Percentiles rank a stretch among this genome's conserved stretches.
phyloP scores from a whole-genome alignment of 2,113 vertebrate genomes.

The Xiphophorus couchianus region DNA sequence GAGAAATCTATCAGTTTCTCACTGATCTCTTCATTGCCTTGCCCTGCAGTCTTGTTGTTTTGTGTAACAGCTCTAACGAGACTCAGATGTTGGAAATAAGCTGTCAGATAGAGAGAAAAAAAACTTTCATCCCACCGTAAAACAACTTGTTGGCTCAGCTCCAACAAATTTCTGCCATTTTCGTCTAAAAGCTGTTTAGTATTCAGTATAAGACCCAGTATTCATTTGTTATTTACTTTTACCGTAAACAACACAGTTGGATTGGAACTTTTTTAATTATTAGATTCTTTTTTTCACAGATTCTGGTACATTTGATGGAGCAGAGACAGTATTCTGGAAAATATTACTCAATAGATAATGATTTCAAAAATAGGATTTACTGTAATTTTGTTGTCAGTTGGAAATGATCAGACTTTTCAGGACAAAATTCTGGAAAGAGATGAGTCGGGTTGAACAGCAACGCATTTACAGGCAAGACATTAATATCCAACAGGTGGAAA shows the following conservation, averaged over 20 bases:
- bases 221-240: conserved; percentile 30
- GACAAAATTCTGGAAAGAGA: conserved; percentile 17
- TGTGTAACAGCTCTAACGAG: conserved; percentile 55
- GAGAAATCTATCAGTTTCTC: conserved; percentile 49
- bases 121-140: conserved; percentile 72
- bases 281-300: not conserved
- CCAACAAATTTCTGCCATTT: conserved; percentile 40
- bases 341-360: conserved; percentile 1
- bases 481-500: conserved; percentile 21
- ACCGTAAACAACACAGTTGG: not conserved
- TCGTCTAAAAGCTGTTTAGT: conserved; percentile 34
- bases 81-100: conserved; percentile 69
- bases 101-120: conserved; percentile 29
- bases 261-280: not conserved
- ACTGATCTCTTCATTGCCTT: conserved; percentile 43
- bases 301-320: not conserved
- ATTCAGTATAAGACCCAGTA: not conserved
- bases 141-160: conserved; percentile 71
- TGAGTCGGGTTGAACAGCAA: conserved; percentile 33
- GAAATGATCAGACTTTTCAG: not conserved
- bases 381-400: not conserved
- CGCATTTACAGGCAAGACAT: conserved; percentile 33
- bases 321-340: not conserved
- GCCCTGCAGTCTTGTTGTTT: conserved; percentile 55
- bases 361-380: not conserved